These are phyloP conservation scores for Tupiocoris notatus DNA, from an alignment of 2,888 invertebrate genomes.

Conservation along the genomic window DNA sequence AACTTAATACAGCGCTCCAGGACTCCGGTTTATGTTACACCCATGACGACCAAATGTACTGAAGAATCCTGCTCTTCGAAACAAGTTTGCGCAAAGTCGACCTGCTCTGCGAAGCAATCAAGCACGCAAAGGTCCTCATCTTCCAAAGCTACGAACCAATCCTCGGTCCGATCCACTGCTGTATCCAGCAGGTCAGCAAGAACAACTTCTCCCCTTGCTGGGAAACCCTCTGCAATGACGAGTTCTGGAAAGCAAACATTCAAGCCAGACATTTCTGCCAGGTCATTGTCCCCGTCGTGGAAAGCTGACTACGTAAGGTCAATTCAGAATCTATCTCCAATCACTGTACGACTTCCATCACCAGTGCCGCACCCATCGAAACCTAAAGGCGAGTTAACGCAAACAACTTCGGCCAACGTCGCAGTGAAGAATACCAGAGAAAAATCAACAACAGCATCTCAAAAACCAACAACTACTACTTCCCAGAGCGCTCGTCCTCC, in stretches of 20 bases:
- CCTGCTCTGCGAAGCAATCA: not conserved
- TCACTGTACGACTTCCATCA: constrained; percentile 46
- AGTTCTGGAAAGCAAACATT: constrained; percentile 35
- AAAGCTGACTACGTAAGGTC: constrained; percentile 42
- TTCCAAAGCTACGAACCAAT: constrained; percentile 18
- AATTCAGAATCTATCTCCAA: constrained; percentile 46
- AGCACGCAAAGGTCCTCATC: not conserved
- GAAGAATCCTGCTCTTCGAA: not conserved
- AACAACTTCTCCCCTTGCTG: constrained; percentile 26
- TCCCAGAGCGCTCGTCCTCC: constrained; percentile 4
- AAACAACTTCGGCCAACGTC: constrained; percentile 42
- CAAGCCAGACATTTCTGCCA: constrained; percentile 32
- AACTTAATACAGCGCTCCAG: constrained; percentile 9
- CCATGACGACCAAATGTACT: not conserved
- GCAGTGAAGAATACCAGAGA: constrained; percentile 24
- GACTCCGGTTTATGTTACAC: constrained; percentile 2
- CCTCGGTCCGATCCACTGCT: not conserved
- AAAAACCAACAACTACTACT: constrained; percentile 14
- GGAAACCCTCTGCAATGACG: constrained; percentile 1
- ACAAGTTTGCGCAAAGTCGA: not conserved
- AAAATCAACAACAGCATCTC: not conserved
- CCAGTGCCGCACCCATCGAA: constrained; percentile 42
- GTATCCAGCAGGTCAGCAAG: constrained; percentile 21
- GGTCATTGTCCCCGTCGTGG: constrained; percentile 42
- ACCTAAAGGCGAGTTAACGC: constrained; percentile 42